Conservation (phyloP, 2,888 invertebrate genomes). For the Ophion slaviceki region DNA sequence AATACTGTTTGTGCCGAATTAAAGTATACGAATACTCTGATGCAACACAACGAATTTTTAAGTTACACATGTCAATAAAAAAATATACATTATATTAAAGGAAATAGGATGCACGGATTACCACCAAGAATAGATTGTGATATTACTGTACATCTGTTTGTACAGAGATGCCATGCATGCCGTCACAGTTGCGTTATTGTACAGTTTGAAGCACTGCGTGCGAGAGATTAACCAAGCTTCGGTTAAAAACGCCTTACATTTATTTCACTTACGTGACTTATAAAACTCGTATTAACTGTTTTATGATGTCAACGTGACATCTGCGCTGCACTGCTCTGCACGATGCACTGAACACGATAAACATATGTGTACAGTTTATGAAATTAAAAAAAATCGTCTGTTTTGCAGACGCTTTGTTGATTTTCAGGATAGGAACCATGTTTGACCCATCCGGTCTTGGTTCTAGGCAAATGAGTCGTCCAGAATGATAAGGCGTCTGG, state of each 20-base stretch:
- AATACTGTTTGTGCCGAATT: slow-evolving; percentile 21
- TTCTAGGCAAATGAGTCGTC: slow-evolving; percentile 25
- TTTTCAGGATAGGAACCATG: slow-evolving; percentile 23
- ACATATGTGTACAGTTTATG: slow-evolving; percentile 28
- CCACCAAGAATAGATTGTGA: slow-evolving; percentile 34
- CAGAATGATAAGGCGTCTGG: slow-evolving; percentile 4
- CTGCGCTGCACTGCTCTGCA: slow-evolving; percentile 27
- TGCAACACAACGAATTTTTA: slow-evolving; percentile 29
- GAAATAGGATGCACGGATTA: slow-evolving; percentile 31
- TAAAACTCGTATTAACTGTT: slow-evolving; percentile 30
- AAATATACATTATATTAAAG: slow-evolving; percentile 25
- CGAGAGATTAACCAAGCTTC: slow-evolving; percentile 40
- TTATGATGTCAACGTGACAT: slow-evolving; percentile 39
- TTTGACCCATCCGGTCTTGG: slow-evolving; percentile 17
- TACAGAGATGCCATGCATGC: slow-evolving; percentile 30
- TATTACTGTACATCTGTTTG: slow-evolving; percentile 31
- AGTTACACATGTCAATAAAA: slow-evolving; percentile 33
- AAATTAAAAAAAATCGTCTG: slow-evolving; percentile 18
- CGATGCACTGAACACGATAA: slow-evolving; percentile 32
- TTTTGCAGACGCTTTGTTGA: slow-evolving; percentile 23
- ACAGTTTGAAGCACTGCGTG: slow-evolving; percentile 30
- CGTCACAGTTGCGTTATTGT: slow-evolving; percentile 35
- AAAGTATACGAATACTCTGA: slow-evolving; percentile 23
- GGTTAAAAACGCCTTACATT: slow-evolving; percentile 34
- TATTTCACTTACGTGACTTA: slow-evolving; percentile 39